A percentile compares a stretch with the other conserved stretches of the same genome.
These are phyloP conservation scores for Spea bombifrons DNA, from an alignment of 2,113 vertebrate species.

Conservation along the genomic window DNA sequence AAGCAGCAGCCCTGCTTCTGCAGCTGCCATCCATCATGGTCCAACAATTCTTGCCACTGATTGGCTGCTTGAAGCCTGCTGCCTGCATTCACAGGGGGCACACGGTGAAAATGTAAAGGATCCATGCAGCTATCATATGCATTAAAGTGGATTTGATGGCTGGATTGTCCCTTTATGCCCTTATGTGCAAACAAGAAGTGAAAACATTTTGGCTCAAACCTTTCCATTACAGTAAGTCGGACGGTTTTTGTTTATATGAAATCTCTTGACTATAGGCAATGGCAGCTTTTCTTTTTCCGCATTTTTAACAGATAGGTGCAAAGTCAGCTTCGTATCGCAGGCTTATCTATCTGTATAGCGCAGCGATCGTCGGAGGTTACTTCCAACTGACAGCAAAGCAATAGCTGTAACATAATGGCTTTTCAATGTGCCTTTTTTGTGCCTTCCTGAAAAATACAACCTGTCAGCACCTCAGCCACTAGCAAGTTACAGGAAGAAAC, in stretches of 20 bases:
- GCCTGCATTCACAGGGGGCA: too few relatives aligned
- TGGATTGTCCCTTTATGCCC: not conserved
- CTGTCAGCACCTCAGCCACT: slow-evolving; percentile 39
- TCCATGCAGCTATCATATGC: too few relatives aligned
- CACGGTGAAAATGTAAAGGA: too few relatives aligned
- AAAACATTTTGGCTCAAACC: not conserved
- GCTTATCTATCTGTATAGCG: slow-evolving; percentile 32
- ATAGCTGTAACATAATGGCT: slow-evolving; percentile 42
- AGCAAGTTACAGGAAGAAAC: slow-evolving; percentile 36
- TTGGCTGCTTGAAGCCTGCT: too few relatives aligned
- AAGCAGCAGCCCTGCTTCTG: too few relatives aligned
- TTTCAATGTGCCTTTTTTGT: slow-evolving; percentile 35
- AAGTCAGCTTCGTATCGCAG: slow-evolving; percentile 18
- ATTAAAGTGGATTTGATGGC: too few relatives aligned
- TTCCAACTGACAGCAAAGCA: slow-evolving; percentile 29
- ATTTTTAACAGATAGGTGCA: slow-evolving; percentile 25
- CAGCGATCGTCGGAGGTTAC: slow-evolving; percentile 36
- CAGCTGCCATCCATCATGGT: too few relatives aligned
- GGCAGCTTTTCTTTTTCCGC: not conserved
- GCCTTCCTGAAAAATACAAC: slow-evolving; percentile 41
- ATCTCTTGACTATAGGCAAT: not conserved
- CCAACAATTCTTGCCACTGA: too few relatives aligned
- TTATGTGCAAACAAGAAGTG: slow-evolving; percentile 13
- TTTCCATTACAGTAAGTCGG: slow-evolving; percentile 14
- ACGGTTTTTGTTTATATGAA: slow-evolving; percentile 8